These are phyloP conservation scores for Muschampia plurimacula DNA, from an alignment of 2,888 invertebrate species.

Conservation along the genomic window DNA sequence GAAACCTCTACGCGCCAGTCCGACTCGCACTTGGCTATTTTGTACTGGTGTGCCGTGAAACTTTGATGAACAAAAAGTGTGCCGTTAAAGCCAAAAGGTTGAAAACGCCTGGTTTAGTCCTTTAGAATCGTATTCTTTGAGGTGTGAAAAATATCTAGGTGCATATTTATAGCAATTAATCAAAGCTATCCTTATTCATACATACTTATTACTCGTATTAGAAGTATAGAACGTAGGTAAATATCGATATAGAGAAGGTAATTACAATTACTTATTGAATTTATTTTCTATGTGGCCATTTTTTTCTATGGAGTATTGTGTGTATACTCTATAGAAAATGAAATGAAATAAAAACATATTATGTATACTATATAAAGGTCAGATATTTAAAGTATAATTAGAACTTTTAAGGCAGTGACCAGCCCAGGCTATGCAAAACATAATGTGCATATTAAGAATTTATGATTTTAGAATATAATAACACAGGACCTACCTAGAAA, in stretches of 20 bases:
- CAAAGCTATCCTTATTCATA: neutral
- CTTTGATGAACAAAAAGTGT: too few species aligned
- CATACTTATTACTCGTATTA: neutral
- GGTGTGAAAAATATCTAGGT: conserved; percentile 11
- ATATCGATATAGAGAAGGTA: too few species aligned
- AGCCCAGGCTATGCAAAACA: conserved; percentile 9
- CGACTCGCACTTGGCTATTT: too few species aligned
- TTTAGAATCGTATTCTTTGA: neutral
- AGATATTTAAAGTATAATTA: conserved; percentile 16
- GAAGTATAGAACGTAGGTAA: too few species aligned
- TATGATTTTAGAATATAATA: neutral
- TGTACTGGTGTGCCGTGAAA: too few species aligned
- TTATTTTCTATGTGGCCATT: neutral
- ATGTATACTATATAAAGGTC: neutral
- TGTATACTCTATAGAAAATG: too few species aligned
- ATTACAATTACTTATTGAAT: neutral
- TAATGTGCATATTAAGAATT: neutral
- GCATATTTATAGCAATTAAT: neutral
- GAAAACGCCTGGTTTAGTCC: neutral
- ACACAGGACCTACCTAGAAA: neutral
- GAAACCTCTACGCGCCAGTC: too few species aligned
- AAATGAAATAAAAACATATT: too few species aligned
- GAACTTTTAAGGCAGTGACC: conserved; percentile 29
- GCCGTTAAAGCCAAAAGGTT: too few species aligned
- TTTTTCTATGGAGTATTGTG: neutral